Evolutionary conservation across 2,113 vertebrate species (phyloP), one percentile per base, ranked within the genome.

Genomic region (Cebus imitator): DNA sequence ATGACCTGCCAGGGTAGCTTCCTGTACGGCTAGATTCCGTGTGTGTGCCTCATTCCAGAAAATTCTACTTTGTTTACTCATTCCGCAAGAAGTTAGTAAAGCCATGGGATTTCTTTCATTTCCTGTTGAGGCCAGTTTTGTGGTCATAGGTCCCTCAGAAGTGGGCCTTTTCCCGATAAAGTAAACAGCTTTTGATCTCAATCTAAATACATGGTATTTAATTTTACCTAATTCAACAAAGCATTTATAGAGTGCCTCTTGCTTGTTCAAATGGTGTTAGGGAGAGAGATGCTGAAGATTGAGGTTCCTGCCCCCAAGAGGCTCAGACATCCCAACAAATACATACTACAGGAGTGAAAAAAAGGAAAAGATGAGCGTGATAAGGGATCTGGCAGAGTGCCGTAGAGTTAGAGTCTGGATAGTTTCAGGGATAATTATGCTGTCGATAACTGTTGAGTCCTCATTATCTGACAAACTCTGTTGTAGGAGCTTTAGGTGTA

Each of bases 51-150:
- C 92, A 79, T 98, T 97, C 95, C 96, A 97, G 97, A 97, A 98
- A 96, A 86, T 85, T 95, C 87, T 81, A 82, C 85, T 97, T 97
- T 97, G 98, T 98, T 98, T 94, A 90, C 73, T 97, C 97, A 98
- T 96, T 96, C 92, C 97, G 82, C 72, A 61, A 96, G 95, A 87
- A 88, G 87, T 96, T 96, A 88, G 95, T 86, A 87, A 97, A 98
- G 95, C 94, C 85, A 13, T 68, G 95, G 95, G 96, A 95, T 96
- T 97, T 86, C 95, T 96, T 97, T 97, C 90, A 95, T 97, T 97
- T 98, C 97, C 96, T 96, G 87, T 70, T 13, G 92, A 96, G 92
- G 90, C 91, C 78, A 55, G 76, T 92, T 87, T 96, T 17, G 8
- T 10, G 32, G 94, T 76, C 80, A 17, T n/a, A 78, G 70, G 87